These are phyloP conservation scores for Meteorus cinctellus DNA, from an alignment of 2,888 invertebrate genomes.

Conservation along the genomic window DNA sequence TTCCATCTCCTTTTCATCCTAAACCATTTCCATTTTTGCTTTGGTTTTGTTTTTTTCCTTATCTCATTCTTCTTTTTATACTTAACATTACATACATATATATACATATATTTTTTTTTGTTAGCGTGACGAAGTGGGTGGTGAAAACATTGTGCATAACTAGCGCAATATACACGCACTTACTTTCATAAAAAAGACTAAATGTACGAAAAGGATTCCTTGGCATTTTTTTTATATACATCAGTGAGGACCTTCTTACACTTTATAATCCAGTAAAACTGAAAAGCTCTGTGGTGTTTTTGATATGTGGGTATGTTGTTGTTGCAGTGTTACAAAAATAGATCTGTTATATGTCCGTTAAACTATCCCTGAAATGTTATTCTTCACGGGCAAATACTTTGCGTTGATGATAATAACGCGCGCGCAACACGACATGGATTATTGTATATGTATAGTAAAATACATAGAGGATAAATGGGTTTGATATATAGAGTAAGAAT, in stretches of 20 bases:
- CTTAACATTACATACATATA: background rate
- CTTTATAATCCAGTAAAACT: background rate
- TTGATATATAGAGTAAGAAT: background rate
- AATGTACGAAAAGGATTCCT: background rate
- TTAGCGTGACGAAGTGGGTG: background rate
- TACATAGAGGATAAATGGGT: background rate
- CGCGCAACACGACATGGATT: background rate
- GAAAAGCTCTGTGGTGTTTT: background rate
- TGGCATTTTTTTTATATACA: background rate
- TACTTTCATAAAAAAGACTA: background rate
- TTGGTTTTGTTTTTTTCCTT: constrained; percentile 14
- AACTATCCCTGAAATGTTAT: constrained; percentile 38
- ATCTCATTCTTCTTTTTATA: background rate
- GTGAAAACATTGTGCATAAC: background rate
- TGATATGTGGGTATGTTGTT: background rate
- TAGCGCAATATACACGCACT: background rate
- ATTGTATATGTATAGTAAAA: background rate
- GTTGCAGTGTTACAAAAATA: constrained; percentile 7
- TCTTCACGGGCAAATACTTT: constrained; percentile 30
- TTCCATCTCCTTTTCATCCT: constrained; percentile 12
- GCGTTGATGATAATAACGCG: background rate
- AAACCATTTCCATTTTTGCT: background rate
- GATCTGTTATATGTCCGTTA: background rate
- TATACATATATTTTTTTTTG: background rate
- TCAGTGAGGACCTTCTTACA: background rate